A percentile compares a stretch with the other conserved stretches of the same genome.
phyloP scores from a whole-genome alignment of 2,113 vertebrate genomes.

The Casuarius casuarius region DNA sequence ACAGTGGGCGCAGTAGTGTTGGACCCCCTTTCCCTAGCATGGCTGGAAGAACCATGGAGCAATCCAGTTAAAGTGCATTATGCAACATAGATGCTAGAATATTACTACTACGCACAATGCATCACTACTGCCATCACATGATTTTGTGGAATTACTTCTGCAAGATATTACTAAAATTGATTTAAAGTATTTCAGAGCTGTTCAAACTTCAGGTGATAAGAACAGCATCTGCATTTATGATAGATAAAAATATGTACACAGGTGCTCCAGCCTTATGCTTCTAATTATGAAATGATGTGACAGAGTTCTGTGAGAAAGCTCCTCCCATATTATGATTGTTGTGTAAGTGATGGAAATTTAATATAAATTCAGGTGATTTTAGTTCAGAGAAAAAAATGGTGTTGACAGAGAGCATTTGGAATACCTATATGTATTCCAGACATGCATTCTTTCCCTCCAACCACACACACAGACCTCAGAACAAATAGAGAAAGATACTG shows the following conservation, averaged over 20 bases:
- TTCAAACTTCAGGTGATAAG: background rate
- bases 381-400: background rate
- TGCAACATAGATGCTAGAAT: background rate
- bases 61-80: background rate
- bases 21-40: background rate
- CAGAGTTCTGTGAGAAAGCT: background rate
- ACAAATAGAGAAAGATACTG: background rate
- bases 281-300: background rate
- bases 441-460: background rate
- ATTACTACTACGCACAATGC: background rate
- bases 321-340: background rate
- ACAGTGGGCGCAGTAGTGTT: background rate
- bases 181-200: background rate
- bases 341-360: background rate
- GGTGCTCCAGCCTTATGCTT: background rate
- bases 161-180: background rate
- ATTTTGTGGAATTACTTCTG: background rate
- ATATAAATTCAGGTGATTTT: background rate
- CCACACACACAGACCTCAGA: background rate
- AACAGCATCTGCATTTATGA: background rate
- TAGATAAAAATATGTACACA: background rate
- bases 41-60: background rate
- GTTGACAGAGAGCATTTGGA: background rate
- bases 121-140: background rate
- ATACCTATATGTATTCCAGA: background rate